Conservation (phyloP, 2,888 invertebrate genomes). For the Azorinus chamasolen region DNA sequence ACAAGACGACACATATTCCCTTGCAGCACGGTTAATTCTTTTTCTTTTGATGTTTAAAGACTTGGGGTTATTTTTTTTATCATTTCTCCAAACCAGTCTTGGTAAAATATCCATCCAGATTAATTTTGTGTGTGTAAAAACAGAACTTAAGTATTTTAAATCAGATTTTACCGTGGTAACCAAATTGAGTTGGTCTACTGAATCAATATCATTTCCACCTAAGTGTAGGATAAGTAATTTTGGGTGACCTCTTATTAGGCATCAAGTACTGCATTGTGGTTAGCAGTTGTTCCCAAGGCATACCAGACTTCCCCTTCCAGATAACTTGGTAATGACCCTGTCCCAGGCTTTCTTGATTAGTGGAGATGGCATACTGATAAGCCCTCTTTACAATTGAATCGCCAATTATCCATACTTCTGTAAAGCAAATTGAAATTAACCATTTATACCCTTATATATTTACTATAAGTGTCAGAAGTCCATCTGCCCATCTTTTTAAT, state of each 20-base stretch:
- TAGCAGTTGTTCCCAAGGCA: slow-evolving; percentile 7
- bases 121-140: too few relatives aligned
- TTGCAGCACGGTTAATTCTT: too few relatives aligned
- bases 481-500: slow-evolving; percentile 39
- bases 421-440: too few relatives aligned
- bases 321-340: not conserved
- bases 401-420: slow-evolving; percentile 38
- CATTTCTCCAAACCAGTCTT: too few relatives aligned
- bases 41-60: too few relatives aligned
- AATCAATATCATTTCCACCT: slow-evolving; percentile 31
- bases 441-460: slow-evolving; percentile 22
- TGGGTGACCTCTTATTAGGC: slow-evolving; percentile 5
- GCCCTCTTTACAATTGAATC: slow-evolving; percentile 31
- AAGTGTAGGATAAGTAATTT: slow-evolving; percentile 18
- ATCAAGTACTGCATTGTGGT: slow-evolving; percentile 8
- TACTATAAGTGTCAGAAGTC: slow-evolving; percentile 18
- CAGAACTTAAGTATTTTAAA: too few relatives aligned
- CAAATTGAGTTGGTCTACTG: slow-evolving; percentile 13
- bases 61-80: too few relatives aligned
- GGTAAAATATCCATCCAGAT: too few relatives aligned
- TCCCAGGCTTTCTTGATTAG: not conserved
- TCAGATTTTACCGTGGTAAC: slow-evolving; percentile 5
- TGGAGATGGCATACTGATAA: too few relatives aligned
- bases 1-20: too few relatives aligned
- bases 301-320: slow-evolving; percentile 16